phyloP scores from a whole-genome alignment of 2,888 invertebrate species.

The Aricia artaxerxes region DNA sequence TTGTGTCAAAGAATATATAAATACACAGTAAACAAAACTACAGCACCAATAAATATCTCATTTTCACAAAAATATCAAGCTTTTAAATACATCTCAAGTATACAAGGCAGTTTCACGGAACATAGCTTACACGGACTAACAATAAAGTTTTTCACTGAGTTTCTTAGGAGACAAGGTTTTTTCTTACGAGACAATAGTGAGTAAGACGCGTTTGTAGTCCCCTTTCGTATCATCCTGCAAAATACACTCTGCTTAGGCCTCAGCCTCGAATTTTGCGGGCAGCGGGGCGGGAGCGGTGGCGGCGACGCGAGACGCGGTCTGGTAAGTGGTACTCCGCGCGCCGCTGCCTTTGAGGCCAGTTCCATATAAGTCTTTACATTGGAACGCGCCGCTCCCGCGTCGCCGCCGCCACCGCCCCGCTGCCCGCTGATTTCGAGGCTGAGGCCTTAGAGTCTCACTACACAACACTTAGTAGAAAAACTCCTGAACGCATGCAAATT shows the following conservation, averaged over 20 bases:
- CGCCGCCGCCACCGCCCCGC: no score
- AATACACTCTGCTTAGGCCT: slow-evolving; percentile 46
- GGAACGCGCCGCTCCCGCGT: no score
- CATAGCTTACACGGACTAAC: slow-evolving; percentile 44
- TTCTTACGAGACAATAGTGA: slow-evolving; percentile 75
- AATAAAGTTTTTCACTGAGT: slow-evolving; percentile 15
- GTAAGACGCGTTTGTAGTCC: slow-evolving; percentile 85
- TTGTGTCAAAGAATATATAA: slow-evolving; percentile 53
- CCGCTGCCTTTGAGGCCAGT: no score
- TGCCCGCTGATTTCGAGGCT: no score
- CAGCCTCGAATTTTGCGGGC: no score
- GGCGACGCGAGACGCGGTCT: no score
- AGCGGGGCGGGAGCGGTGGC: no score
- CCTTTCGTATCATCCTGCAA: slow-evolving; percentile 86
- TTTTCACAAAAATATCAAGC: slow-evolving; percentile 78
- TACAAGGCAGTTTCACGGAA: slow-evolving; percentile 72
- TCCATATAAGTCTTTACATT: no score
- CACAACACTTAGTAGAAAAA: slow-evolving; percentile 40
- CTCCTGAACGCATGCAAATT: slow-evolving; percentile 36
- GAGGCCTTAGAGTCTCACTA: slow-evolving; percentile 58
- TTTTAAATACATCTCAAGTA: slow-evolving; percentile 66
- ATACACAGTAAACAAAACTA: slow-evolving; percentile 76
- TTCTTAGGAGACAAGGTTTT: slow-evolving; percentile 50
- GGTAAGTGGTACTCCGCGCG: no score
- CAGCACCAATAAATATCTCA: slow-evolving; percentile 80